phyloP scores from a whole-genome alignment of 1,140 invertebrate species.

The Whitmania pigra region DNA sequence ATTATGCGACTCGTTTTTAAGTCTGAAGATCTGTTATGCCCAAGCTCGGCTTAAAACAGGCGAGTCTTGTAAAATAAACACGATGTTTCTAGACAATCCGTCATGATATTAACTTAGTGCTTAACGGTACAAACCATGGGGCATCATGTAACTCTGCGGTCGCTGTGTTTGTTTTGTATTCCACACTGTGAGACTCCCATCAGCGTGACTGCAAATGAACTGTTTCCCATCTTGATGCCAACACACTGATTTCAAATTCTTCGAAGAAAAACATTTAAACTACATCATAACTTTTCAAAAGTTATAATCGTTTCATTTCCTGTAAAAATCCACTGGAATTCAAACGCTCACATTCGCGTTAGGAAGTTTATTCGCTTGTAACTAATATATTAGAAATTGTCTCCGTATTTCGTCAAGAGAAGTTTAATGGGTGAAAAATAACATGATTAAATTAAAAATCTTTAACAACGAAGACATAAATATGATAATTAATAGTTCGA shows the following conservation, averaged over 20 bases:
- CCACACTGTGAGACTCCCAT: slow-evolving; percentile 89
- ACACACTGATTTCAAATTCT: slow-evolving; percentile 68
- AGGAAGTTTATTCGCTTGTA: too few species aligned
- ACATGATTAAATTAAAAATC: too few species aligned
- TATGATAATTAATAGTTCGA: slow-evolving; percentile 6
- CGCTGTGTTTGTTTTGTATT: slow-evolving; percentile 59
- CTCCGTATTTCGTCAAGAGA: too few species aligned
- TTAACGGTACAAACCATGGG: slow-evolving; percentile 61
- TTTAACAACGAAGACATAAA: not conserved
- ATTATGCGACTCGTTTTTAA: too few species aligned
- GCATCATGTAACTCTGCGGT: slow-evolving; percentile 66
- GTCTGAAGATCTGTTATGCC: too few species aligned
- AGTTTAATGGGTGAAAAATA: too few species aligned
- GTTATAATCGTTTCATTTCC: not conserved
- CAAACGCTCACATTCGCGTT: too few species aligned
- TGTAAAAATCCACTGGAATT: not conserved
- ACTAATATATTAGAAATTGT: too few species aligned
- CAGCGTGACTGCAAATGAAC: slow-evolving; percentile 88
- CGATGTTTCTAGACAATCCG: not conserved
- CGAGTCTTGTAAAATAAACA: not conserved
- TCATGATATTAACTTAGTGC: not conserved
- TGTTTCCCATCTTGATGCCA: slow-evolving; percentile 98
- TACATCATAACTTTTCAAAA: not conserved
- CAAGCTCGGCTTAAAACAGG: too few species aligned
- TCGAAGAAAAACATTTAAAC: slow-evolving; percentile 22